Conservation (phyloP, 1,140 invertebrate species). For the Pectinophora gossypiella region DNA sequence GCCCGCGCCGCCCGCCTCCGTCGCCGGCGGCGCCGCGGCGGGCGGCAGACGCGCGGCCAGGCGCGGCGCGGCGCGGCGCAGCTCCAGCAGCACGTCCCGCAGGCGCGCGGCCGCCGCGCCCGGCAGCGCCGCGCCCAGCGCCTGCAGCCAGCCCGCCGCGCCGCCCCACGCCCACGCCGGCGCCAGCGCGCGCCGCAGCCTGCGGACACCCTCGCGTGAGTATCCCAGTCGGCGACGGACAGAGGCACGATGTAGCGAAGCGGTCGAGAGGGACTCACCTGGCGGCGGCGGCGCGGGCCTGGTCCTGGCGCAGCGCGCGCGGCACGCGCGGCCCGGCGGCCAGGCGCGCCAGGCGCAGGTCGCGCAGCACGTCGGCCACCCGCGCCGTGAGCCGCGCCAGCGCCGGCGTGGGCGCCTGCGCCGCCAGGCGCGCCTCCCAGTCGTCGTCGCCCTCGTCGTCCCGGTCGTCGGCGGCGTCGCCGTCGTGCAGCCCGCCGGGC, state of each 20-base stretch:
- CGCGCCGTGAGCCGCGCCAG: slow-evolving; percentile 9
- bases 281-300: slow-evolving; percentile 16
- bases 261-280: not conserved
- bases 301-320: slow-evolving; percentile 10
- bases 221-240: not conserved
- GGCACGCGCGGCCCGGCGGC: slow-evolving; percentile 8
- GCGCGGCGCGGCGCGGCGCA: slow-evolving; percentile 29
- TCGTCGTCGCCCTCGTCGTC: slow-evolving; percentile 16
- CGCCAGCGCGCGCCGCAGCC: not conserved
- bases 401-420: slow-evolving; percentile 14
- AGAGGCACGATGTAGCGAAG: not conserved
- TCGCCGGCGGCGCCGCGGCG: slow-evolving; percentile 8
- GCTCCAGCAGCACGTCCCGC: slow-evolving; percentile 22
- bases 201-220: not conserved
- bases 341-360: slow-evolving; percentile 24
- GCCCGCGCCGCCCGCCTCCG: slow-evolving; percentile 11
- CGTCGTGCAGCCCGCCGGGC: slow-evolving; percentile 8
- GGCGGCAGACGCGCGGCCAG: slow-evolving; percentile 29
- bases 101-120: slow-evolving; percentile 16
- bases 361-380: slow-evolving; percentile 14
- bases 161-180: slow-evolving; percentile 4
- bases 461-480: slow-evolving; percentile 10
- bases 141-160: slow-evolving; percentile 26
- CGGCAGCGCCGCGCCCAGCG: slow-evolving; percentile 24
- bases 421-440: slow-evolving; percentile 24